phyloP scores from a whole-genome alignment of 2,888 invertebrate genomes.

The Amphipyra berbera region DNA sequence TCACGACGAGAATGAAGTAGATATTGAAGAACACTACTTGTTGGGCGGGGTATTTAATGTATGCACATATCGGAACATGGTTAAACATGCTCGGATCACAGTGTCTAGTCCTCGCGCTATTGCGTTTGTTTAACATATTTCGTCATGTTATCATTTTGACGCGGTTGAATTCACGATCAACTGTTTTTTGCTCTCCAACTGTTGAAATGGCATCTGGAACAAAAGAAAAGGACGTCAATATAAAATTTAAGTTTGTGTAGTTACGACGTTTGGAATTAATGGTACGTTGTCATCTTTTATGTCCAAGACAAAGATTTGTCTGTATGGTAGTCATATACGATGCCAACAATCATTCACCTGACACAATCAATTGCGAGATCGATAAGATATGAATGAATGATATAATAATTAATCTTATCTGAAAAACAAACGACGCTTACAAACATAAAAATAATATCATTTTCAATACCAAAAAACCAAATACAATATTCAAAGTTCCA shows the following conservation, averaged over 20 bases:
- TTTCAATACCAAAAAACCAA: slow-evolving; percentile 25
- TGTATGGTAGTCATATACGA: too few relatives aligned
- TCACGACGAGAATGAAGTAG: slow-evolving; percentile 74
- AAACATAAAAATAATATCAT: slow-evolving; percentile 17
- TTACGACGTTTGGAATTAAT: too few relatives aligned
- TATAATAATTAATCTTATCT: background rate
- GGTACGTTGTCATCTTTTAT: too few relatives aligned
- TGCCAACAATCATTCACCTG: too few relatives aligned
- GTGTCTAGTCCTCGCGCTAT: slow-evolving; percentile 73
- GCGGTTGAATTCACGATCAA: slow-evolving; percentile 63
- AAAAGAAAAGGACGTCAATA: slow-evolving; percentile 56
- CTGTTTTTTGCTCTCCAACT: slow-evolving; percentile 57
- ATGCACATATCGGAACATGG: slow-evolving; percentile 60
- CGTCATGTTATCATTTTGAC: slow-evolving; percentile 83
- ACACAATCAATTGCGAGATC: too few relatives aligned
- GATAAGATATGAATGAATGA: background rate
- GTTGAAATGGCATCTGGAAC: slow-evolving; percentile 77
- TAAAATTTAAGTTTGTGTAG: background rate
- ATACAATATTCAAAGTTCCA: slow-evolving; percentile 44
- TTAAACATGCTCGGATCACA: slow-evolving; percentile 75
- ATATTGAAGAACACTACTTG: slow-evolving; percentile 74
- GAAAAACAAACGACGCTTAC: slow-evolving; percentile 7
- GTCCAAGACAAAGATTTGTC: too few relatives aligned
- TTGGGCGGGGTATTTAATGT: slow-evolving; percentile 63
- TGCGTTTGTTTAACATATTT: slow-evolving; percentile 79